Evolutionary conservation across 2,888 invertebrate genomes (phyloP), one percentile per base, ranked within the genome.

Genomic region (Lasioglossum malachurum): DNA sequence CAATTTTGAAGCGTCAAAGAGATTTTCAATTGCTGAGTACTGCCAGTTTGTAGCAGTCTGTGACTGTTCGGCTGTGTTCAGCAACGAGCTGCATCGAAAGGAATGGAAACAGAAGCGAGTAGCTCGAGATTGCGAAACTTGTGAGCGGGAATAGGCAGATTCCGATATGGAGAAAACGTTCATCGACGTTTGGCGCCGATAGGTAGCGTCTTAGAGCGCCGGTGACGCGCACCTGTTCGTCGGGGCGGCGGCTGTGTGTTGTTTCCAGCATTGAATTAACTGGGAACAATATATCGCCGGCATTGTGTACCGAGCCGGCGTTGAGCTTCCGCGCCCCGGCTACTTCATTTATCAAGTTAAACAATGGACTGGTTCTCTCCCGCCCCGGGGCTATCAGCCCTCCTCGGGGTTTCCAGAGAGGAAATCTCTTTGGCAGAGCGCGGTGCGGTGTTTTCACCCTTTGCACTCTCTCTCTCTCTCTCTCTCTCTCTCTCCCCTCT

Each of bases 321-420:
- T 89, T 84, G 84, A 89, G 87, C 90, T 85, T 85, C 86, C 74
- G 82, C 35, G 38, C 35, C 91, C 88, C 89, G 90, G 88, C 91
- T 93, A 92, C 92, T 94, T 94, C 94, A 93, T 94, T 94, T 93
- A 94, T 94, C 94, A 94, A 93, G 91, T 92, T 92, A 93, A 94
- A 94, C 94, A 94, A 94, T 93, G 90, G 91, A 83, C 82, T 88
- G 80, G 84, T 88, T 84, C 88, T 86, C 86, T 76, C 83, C 81
- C 46, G 81, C 78, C 79, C 73, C 31, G 38, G 12, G 72, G 78
- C 86, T 80, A 87, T 87, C 83, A 84, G 49, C 82, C 69, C 80
- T 80, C 87, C 83, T 83, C 87, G 88, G 87, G 88, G 83, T 83
- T 89, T 92, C 83, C 73, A 81, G 84, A 77, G 53, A 53, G 84